Percentiles rank a stretch among this genome's conserved stretches.
Conservation (phyloP, 2,797 vertebrate genomes). For the Gallinago solitaria region DNA sequence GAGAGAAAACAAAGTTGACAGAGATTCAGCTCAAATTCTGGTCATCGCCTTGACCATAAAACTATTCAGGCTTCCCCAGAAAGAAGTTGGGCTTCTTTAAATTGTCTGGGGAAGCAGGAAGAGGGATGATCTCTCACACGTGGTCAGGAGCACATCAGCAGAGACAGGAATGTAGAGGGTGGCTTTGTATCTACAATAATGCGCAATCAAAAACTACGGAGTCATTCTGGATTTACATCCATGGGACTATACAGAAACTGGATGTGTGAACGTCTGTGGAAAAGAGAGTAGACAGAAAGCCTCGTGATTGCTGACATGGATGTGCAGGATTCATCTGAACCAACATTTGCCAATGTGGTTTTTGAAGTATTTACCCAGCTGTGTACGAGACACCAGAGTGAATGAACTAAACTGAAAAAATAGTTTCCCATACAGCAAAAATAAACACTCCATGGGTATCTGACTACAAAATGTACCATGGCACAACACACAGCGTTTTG, state of each 20-base stretch:
- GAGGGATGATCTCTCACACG: not conserved
- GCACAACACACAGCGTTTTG: conserved; percentile 19
- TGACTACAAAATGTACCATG: not conserved
- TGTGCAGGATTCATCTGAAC: not conserved
- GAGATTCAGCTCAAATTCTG: not conserved
- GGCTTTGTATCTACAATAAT: not conserved
- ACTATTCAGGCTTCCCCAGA: not conserved
- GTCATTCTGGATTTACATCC: not conserved
- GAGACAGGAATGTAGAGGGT: not conserved
- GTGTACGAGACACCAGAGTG: not conserved
- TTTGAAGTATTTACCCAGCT: conserved; percentile 3
- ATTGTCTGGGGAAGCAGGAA: not conserved
- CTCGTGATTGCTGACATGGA: not conserved
- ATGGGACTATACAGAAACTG: not conserved
- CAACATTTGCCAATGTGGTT: not conserved
- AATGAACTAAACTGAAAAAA: not conserved
- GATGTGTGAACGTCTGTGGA: not conserved
- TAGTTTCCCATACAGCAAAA: conserved; percentile 13
- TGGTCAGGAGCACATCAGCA: not conserved
- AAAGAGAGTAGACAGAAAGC: conserved; percentile 24
- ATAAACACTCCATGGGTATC: not conserved
- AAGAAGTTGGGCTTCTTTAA: not conserved
- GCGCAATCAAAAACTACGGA: not conserved
- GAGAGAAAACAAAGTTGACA: not conserved
- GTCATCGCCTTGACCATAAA: not conserved